Evolutionary conservation across 2,888 invertebrate genomes (phyloP), one percentile per base, ranked within the genome.

Genomic region (Drosophila rubida): DNA sequence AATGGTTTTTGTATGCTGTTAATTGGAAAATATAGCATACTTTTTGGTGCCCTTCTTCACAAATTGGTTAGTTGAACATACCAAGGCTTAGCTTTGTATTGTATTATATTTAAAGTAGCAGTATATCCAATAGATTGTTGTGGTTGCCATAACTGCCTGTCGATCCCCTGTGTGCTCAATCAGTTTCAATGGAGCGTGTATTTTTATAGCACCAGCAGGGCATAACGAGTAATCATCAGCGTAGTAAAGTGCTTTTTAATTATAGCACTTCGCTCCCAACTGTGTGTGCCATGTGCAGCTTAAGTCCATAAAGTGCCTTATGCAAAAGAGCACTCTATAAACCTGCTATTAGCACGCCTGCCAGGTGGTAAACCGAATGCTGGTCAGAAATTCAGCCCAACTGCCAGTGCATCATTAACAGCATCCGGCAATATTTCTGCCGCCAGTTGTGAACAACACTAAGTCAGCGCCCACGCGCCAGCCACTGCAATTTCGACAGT

Each of bases 351-450:
- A 61, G n/a, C 27, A 13, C 3, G 39, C 9, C 25, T 13, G 46
- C 16, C 46, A 41, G 59, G 30, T 46, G 39, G 37, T 7, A 11
- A 23, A 51, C 49, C 59, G 16, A 25, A 44, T 7, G 16, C 14
- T 53, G 61, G 61, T 27, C 35, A 32, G 19, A 45, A 13, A 39
- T n/a, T 30, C 25, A 14, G 6, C 57, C 68, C 19, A 72, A 53
- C 39, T 59, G 75, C 22, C 67, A 57, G 67, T 59, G 48, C 71
- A 63, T 75, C 72, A 64, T 65, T 65, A 65, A 54, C 64, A 69
- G 64, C 66, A 23, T 27, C 5, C 11, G 53, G 57, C 49, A 57
- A 72, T 62, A 72, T 49, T 53, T 75, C 55, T 42, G 53, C 4
- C 5, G 35, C 11, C 45, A 41, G 22, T 30, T 30, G 11, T 13